Conservation (phyloP, 2,113 vertebrate species). For the Vombatus ursinus region DNA sequence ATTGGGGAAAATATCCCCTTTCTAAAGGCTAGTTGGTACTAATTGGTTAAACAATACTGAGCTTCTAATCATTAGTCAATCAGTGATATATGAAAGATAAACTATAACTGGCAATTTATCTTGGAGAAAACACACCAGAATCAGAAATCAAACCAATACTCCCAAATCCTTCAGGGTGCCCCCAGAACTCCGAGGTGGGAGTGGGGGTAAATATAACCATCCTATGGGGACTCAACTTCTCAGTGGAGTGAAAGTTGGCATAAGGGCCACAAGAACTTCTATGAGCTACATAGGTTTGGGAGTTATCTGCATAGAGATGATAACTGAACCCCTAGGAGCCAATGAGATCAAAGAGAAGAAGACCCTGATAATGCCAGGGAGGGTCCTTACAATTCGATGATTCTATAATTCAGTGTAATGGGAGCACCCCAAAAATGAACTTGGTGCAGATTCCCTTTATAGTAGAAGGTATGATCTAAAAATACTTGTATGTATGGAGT, state of each 20-base stretch:
- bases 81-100: too few species aligned
- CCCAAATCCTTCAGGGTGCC: not conserved
- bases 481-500: not conserved
- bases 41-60: too few species aligned
- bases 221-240: not conserved
- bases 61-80: too few species aligned
- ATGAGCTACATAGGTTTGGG: not conserved
- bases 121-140: too few species aligned
- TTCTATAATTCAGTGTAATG: not conserved
- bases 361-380: not conserved
- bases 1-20: too few species aligned
- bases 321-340: not conserved
- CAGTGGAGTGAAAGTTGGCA: not conserved
- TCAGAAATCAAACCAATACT: not conserved
- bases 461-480: not conserved
- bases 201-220: not conserved
- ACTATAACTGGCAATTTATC: too few species aligned
- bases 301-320: not conserved
- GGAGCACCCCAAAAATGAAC: not conserved
- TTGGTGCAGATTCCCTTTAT: not conserved
- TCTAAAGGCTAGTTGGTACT: too few species aligned
- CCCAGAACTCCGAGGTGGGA: not conserved
- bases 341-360: not conserved
- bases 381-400: not conserved
- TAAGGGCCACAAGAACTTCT: not conserved